phyloP scores from a whole-genome alignment of 1,140 invertebrate genomes.

The Elysia chlorotica region DNA sequence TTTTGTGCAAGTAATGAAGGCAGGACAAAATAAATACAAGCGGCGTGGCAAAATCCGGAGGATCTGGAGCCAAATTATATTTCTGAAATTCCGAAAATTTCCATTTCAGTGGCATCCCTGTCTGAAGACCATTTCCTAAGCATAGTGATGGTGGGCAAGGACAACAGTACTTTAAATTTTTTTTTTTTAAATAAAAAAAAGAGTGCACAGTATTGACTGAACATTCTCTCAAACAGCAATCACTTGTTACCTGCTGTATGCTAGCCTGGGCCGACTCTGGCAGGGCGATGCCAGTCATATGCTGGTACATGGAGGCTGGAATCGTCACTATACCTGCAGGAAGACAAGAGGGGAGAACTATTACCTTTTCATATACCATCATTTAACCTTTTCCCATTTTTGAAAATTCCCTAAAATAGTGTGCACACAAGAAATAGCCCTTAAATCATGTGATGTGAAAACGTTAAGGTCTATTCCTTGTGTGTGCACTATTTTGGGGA shows the following conservation, averaged over 20 bases:
- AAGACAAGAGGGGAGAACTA: too few species aligned
- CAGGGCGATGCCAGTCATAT: slow-evolving; percentile 72
- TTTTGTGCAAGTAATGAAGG: too few species aligned
- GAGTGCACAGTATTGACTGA: not conserved
- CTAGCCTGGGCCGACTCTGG: slow-evolving; percentile 59
- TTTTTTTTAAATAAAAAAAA: not conserved
- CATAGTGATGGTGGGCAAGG: not conserved
- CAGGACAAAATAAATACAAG: too few species aligned
- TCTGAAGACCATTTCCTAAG: not conserved
- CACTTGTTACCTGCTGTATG: not conserved
- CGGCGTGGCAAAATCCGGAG: too few species aligned
- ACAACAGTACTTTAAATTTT: not conserved
- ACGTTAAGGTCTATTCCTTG: not conserved
- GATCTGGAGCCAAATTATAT: not conserved
- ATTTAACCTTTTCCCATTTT: too few species aligned
- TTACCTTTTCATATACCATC: too few species aligned
- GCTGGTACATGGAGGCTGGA: slow-evolving; percentile 95
- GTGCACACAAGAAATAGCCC: too few species aligned
- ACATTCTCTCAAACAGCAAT: too few species aligned
- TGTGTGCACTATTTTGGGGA: not conserved
- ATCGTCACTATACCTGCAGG: slow-evolving; percentile 89
- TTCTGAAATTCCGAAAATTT: not conserved
- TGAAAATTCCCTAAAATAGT: too few species aligned
- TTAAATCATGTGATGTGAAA: too few species aligned
- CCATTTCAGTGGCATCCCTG: not conserved